These are phyloP conservation scores for Rhizomys pruinosus DNA, from an alignment of 2,113 vertebrate genomes.

Conservation along the genomic window DNA sequence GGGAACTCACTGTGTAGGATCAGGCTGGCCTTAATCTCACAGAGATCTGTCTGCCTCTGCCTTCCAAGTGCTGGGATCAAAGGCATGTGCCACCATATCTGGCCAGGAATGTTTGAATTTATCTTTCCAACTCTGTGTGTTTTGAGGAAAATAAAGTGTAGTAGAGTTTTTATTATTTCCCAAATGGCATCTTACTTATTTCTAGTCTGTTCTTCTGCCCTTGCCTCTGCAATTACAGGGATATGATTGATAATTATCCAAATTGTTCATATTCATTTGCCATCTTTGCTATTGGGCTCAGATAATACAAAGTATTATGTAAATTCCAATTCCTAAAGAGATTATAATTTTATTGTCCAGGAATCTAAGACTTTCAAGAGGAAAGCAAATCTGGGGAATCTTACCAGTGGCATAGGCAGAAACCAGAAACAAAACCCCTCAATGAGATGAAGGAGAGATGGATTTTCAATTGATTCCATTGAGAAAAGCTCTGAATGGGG, in stretches of 20 bases:
- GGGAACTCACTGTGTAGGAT: no score
- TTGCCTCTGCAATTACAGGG: not conserved
- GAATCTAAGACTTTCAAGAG: not conserved
- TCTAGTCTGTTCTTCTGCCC: not conserved
- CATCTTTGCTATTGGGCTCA: not conserved
- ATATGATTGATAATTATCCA: not conserved
- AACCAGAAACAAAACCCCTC: not conserved
- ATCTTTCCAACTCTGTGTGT: not conserved
- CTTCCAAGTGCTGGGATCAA: no score
- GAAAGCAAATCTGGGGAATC: conserved; percentile 2
- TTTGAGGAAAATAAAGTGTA: conserved; percentile 13
- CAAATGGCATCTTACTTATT: not conserved
- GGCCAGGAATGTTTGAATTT: not conserved
- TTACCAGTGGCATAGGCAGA: not conserved
- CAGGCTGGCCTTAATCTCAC: no score
- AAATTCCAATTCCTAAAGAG: not conserved
- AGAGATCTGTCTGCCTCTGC: no score
- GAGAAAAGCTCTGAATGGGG: not conserved
- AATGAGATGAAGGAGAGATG: conserved; percentile 19
- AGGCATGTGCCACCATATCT: no score
- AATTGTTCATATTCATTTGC: not conserved
- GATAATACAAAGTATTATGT: conserved; percentile 4
- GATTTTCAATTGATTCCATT: not conserved
- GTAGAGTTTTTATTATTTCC: not conserved
- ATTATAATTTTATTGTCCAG: conserved; percentile 30